Percentiles rank a stretch among this genome's conserved stretches.
These are phyloP conservation scores for Phortica okadai DNA, from an alignment of 2,888 invertebrate genomes.

Conservation along the genomic window DNA sequence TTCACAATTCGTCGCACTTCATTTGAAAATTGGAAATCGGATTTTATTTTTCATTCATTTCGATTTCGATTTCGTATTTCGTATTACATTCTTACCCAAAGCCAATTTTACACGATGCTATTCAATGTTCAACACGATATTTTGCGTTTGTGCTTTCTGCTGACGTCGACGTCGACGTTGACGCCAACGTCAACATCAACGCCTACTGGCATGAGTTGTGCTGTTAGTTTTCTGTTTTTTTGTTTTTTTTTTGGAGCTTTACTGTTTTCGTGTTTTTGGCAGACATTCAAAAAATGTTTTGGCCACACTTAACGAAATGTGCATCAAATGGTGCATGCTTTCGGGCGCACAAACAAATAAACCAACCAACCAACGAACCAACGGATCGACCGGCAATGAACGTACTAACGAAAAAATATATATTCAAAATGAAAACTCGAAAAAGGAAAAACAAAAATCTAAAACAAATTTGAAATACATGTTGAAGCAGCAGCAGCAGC, in stretches of 20 bases:
- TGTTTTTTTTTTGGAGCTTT: background rate
- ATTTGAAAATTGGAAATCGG: constrained; percentile 51
- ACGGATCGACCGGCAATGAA: background rate
- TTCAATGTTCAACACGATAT: constrained; percentile 22
- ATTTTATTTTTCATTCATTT: constrained; percentile 49
- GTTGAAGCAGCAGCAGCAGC: background rate
- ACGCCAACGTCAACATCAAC: background rate
- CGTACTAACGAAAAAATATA: background rate
- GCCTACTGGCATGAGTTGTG: background rate
- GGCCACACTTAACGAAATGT: constrained; percentile 21
- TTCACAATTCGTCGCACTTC: constrained; percentile 59
- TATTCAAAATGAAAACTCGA: background rate
- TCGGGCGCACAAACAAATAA: background rate
- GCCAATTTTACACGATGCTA: constrained; percentile 8
- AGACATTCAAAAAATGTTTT: constrained; percentile 17
- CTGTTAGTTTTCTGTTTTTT: background rate
- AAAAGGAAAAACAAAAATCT: background rate
- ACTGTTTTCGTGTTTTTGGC: constrained; percentile 9
- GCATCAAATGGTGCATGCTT: constrained; percentile 7
- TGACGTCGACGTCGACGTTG: background rate
- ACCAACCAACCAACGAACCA: background rate
- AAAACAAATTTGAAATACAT: background rate
- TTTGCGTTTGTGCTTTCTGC: background rate
- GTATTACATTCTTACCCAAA: background rate
- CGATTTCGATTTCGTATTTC: background rate